phyloP scores from a whole-genome alignment of 2,113 vertebrate species.

The Clinocottus analis region DNA sequence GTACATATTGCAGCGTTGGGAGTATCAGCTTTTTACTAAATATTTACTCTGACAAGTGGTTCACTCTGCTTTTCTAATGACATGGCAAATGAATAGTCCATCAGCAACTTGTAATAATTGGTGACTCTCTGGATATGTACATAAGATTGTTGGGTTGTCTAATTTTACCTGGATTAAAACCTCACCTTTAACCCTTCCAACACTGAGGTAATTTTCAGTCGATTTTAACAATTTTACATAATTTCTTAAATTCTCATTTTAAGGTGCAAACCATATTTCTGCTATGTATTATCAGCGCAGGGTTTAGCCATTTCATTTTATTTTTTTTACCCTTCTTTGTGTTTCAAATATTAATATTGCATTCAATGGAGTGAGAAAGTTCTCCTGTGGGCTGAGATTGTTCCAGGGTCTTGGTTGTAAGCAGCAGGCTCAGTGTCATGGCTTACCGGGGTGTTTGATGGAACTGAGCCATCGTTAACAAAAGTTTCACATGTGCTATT shows the following conservation, averaged over 20 bases:
- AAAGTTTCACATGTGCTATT: not conserved
- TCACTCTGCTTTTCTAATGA: slow-evolving; percentile 53
- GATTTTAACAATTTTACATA: too few species aligned
- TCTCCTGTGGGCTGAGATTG: not conserved
- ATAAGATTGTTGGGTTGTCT: slow-evolving; percentile 60
- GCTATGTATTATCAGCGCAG: too few species aligned
- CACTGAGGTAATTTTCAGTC: too few species aligned
- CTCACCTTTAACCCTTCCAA: too few species aligned
- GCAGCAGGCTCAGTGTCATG: not conserved
- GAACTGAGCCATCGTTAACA: not conserved
- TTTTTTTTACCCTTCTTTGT: not conserved
- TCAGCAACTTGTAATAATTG: slow-evolving; percentile 76
- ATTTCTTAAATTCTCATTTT: too few species aligned
- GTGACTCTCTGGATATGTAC: slow-evolving; percentile 30
- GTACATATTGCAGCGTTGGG: not conserved
- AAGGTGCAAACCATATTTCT: too few species aligned
- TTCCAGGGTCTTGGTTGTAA: not conserved
- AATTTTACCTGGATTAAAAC: slow-evolving; percentile 56
- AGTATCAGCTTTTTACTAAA: slow-evolving; percentile 46
- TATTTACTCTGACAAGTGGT: slow-evolving; percentile 37
- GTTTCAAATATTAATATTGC: not conserved
- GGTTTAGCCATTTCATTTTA: not conserved
- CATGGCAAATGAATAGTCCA: slow-evolving; percentile 57
- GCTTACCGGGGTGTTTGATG: not conserved
- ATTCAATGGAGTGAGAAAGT: not conserved